A percentile compares a stretch with the other conserved stretches of the same genome.
Conservation (phyloP, 2,797 vertebrate genomes). For the Fratercula arctica region DNA sequence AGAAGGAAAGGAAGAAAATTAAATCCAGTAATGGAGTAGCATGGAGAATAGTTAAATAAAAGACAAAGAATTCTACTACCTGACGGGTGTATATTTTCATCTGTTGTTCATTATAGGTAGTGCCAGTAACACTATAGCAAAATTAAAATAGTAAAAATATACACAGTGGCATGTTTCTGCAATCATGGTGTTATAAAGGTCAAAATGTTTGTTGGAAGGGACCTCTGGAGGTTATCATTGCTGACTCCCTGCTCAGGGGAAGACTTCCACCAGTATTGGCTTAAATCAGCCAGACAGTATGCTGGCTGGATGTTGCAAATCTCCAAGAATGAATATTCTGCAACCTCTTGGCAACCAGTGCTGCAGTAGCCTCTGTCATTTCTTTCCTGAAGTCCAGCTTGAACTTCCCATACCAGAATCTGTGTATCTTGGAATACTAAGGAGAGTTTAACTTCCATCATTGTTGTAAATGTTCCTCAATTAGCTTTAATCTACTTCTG, state of each 20-base stretch:
- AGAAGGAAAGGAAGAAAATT: not conserved
- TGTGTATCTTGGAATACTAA: not conserved
- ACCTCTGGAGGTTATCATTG: not conserved
- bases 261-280: not conserved
- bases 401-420: not conserved
- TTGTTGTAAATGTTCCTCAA: not conserved
- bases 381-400: not conserved
- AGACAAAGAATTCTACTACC: not conserved
- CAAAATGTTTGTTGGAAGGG: not conserved
- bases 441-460: not conserved
- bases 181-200: not conserved
- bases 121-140: not conserved
- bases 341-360: not conserved
- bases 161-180: not conserved
- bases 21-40: rapidly evolving
- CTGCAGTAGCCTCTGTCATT: not conserved
- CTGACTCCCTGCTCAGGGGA: not conserved
- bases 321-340: not conserved
- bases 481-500: not conserved
- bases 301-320: not conserved
- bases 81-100: not conserved
- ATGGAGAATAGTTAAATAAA: not conserved
- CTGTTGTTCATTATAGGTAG: not conserved
- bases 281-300: not conserved
- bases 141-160: not conserved